A percentile compares a stretch with the other conserved stretches of the same genome.
Evolutionary conservation across 2,888 invertebrate genomes (phyloP).

Genomic region (Drosophila neotestacea): DNA sequence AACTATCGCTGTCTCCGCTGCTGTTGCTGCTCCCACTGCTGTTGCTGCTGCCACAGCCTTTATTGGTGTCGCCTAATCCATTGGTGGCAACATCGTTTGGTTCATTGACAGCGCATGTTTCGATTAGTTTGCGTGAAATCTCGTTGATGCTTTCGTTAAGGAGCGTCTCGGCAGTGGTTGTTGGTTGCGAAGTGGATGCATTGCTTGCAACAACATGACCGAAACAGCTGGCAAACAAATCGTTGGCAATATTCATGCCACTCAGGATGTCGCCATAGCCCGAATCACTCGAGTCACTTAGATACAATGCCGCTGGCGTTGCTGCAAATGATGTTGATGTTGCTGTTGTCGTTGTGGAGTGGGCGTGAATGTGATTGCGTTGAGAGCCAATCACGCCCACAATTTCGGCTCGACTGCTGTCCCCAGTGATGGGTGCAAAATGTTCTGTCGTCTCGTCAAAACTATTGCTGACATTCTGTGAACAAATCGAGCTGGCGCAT

Average conservation of each 20-base stretch:
- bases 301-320: conserved; percentile 45
- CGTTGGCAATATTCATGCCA: conserved; percentile 84
- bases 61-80: conserved; percentile 24
- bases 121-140: conserved; percentile 85
- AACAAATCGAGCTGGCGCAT: conserved; percentile 64
- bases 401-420: conserved; percentile 80
- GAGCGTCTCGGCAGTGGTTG: conserved; percentile 73
- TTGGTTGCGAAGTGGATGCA: conserved; percentile 1
- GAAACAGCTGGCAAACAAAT: conserved; percentile 81
- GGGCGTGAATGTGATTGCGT: conserved; percentile 60
- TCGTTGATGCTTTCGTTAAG: conserved; percentile 85
- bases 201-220: conserved; percentile 11
- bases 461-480: conserved; percentile 40
- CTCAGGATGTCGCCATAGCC: conserved; percentile 84
- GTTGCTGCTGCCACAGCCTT: conserved; percentile 11
- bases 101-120: conserved; percentile 83
- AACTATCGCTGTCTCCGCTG: conserved; percentile 43
- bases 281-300: conserved; percentile 80
- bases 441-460: conserved; percentile 69
- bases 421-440: conserved; percentile 75
- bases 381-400: conserved; percentile 84
- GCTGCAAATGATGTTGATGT: conserved; percentile 16
- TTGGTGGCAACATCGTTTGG: conserved; percentile 14
- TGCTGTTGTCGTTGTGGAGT: conserved; percentile 26
- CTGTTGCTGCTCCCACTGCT: not conserved